Conservation (phyloP, 2,797 vertebrate species). For the Taenioides sp. region DNA sequence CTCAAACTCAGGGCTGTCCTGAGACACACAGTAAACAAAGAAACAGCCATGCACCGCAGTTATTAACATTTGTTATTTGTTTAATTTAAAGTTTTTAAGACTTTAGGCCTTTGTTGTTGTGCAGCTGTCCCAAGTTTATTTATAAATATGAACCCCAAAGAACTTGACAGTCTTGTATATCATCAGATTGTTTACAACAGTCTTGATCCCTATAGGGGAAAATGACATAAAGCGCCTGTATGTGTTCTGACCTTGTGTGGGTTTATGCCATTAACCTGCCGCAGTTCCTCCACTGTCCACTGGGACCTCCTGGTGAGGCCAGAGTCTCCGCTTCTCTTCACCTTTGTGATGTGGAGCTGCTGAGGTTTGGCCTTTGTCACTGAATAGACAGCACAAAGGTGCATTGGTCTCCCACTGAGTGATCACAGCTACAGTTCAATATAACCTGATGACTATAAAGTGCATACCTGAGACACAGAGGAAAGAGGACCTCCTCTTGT, state of each 20-base stretch:
- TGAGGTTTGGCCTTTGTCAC: constrained; percentile 87
- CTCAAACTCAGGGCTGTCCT: constrained; percentile 94
- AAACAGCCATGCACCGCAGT: neutral
- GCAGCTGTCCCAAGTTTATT: too few relatives aligned
- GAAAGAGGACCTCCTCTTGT: constrained; percentile 88
- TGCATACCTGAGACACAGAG: constrained; percentile 90
- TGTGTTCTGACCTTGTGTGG: constrained; percentile 83
- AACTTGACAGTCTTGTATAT: neutral
- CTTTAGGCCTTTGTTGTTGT: too few relatives aligned
- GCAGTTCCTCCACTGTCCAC: constrained; percentile 90
- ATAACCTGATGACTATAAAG: neutral
- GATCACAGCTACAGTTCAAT: neutral
- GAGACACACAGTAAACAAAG: constrained; percentile 10
- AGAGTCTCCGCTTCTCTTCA: constrained; percentile 88
- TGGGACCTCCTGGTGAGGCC: constrained; percentile 84
- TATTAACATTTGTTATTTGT: neutral
- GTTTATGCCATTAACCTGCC: constrained; percentile 91
- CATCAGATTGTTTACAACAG: neutral
- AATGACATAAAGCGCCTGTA: neutral
- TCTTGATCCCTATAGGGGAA: neutral
- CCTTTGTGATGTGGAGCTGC: constrained; percentile 89
- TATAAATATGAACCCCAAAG: neutral
- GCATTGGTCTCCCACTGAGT: neutral
- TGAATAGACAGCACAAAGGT: constrained; percentile 41
- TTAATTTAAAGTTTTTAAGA: too few relatives aligned